Conservation (phyloP, 2,888 invertebrate genomes). For the Gnatocerus cornutus region DNA sequence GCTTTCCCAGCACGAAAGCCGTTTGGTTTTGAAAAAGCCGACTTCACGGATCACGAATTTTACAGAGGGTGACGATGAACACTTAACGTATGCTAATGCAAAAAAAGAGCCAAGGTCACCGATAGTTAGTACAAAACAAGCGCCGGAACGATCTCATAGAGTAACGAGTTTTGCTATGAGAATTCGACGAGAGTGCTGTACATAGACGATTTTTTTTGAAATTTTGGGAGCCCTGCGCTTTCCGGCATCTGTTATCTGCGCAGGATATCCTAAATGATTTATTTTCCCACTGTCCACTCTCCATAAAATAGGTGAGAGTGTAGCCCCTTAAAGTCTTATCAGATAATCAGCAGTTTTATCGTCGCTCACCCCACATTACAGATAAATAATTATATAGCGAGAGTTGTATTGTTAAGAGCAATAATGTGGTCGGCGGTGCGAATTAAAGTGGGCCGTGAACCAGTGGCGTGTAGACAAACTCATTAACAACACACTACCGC, state of each 20-base stretch:
- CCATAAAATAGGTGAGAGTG: constrained; percentile 43
- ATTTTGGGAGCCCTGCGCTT: too few species aligned
- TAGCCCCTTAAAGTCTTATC: constrained; percentile 50
- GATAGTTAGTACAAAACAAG: too few species aligned
- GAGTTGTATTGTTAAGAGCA: constrained; percentile 51
- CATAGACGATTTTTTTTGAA: too few species aligned
- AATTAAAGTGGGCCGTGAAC: constrained; percentile 44
- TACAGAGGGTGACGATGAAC: constrained; percentile 39
- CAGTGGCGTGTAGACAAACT: constrained; percentile 29
- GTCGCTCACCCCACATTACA: constrained; percentile 49
- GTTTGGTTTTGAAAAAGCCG: constrained; percentile 47
- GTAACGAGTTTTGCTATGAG: too few species aligned
- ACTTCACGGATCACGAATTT: constrained; percentile 55
- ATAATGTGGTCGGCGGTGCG: constrained; percentile 51
- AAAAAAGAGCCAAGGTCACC: constrained; percentile 18
- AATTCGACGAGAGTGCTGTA: too few species aligned
- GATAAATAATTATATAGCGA: constrained; percentile 52
- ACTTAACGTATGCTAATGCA: constrained; percentile 33
- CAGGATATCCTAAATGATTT: constrained; percentile 66
- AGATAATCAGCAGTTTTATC: constrained; percentile 61
- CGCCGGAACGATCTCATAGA: too few species aligned
- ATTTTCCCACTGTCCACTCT: constrained; percentile 63
- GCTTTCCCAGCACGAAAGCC: constrained; percentile 62
- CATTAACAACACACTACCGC: not conserved
- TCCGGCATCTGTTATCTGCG: constrained; percentile 59